Evolutionary conservation across 2,888 invertebrate genomes (phyloP).

Genomic region (Apotomis turbidana): DNA sequence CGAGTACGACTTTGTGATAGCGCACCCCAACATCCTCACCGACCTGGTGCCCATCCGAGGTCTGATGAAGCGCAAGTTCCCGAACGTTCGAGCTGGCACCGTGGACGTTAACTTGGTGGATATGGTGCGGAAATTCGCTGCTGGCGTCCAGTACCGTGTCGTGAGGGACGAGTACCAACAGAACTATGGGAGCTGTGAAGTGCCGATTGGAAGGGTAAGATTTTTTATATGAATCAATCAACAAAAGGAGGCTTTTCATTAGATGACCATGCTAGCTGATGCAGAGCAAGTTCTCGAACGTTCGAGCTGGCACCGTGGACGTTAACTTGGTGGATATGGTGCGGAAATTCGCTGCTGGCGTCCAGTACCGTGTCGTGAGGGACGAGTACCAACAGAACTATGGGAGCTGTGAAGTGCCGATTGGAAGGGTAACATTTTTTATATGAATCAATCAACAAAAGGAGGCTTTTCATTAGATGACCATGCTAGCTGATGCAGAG

Average conservation of each 20-base stretch:
- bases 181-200: constrained; percentile 87
- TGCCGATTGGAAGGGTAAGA: constrained; percentile 84
- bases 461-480: too few relatives aligned
- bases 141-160: constrained; percentile 88
- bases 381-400: constrained; percentile 89
- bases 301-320: constrained; percentile 86
- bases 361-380: constrained; percentile 86
- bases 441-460: too few relatives aligned
- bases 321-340: constrained; percentile 85
- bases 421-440: constrained; percentile 79
- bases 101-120: constrained; percentile 85
- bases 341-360: constrained; percentile 86
- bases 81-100: constrained; percentile 86
- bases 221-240: too few relatives aligned
- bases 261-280: constrained; percentile 70
- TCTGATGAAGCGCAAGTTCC: constrained; percentile 90
- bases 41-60: constrained; percentile 91
- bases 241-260: too few relatives aligned
- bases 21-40: constrained; percentile 91
- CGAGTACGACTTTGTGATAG: constrained; percentile 90
- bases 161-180: constrained; percentile 87
- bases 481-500: constrained; percentile 84
- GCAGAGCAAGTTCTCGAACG: constrained; percentile 90
- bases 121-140: constrained; percentile 86
- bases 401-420: constrained; percentile 85